Conservation (phyloP, 2,888 invertebrate genomes). For the Campoletis raptor region DNA sequence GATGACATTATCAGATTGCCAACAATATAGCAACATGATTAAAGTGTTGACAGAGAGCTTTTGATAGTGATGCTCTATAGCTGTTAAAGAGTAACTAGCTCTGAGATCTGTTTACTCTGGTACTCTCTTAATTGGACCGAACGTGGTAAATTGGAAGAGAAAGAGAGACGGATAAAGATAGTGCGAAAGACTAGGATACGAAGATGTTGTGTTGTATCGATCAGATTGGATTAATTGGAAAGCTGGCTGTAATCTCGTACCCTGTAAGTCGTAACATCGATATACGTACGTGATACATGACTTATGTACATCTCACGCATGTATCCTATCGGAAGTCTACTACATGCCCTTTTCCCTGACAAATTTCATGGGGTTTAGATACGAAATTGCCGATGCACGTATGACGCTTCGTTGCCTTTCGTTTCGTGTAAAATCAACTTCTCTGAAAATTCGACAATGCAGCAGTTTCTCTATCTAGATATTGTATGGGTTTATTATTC, state of each 20-base stretch:
- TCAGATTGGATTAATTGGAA: constrained; percentile 67
- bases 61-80: constrained; percentile 26
- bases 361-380: constrained; percentile 15
- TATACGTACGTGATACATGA: constrained; percentile 42
- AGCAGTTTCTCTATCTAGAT: not conserved
- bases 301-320: not conserved
- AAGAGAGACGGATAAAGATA: constrained; percentile 29
- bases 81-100: constrained; percentile 45
- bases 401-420: not conserved
- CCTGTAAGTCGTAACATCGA: constrained; percentile 52
- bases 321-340: not conserved
- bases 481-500: not conserved
- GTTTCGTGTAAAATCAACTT: not conserved
- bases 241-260: constrained; percentile 46
- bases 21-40: constrained; percentile 4
- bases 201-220: constrained; percentile 53
- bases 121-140: constrained; percentile 54
- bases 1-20: constrained; percentile 6
- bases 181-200: constrained; percentile 8
- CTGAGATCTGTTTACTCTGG: constrained; percentile 59
- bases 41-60: constrained; percentile 26
- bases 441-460: not conserved
- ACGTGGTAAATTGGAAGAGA: constrained; percentile 27
- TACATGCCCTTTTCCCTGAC: not conserved
- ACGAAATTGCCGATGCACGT: not conserved